Percentiles rank a stretch among this genome's conserved stretches.
phyloP scores from a whole-genome alignment of 2,113 vertebrate genomes.

The Pollimyrus isidori region DNA sequence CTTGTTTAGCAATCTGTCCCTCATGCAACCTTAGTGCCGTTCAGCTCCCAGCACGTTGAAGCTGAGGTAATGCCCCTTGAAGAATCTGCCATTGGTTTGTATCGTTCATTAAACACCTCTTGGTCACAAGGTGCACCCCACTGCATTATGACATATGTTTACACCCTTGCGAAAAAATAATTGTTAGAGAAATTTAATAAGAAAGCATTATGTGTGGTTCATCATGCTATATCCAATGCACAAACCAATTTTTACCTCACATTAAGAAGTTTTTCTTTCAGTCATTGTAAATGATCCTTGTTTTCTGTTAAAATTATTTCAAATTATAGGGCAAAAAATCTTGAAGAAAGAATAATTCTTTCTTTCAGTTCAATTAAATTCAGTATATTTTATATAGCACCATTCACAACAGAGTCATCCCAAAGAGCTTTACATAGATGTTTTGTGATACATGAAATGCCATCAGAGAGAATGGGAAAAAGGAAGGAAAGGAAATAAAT shows the following conservation, averaged over 20 bases:
- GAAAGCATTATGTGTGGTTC: background rate
- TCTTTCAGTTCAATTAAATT: background rate
- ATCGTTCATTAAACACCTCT: conserved; percentile 9
- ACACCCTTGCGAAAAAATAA: conserved; percentile 5
- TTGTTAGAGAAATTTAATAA: conserved; percentile 11
- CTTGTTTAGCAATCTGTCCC: background rate
- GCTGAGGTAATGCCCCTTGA: background rate
- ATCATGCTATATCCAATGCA: background rate
- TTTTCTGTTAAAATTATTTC: background rate
- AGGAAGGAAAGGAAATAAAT: too few species aligned
- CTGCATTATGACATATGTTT: conserved; percentile 3
- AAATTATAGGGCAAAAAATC: background rate
- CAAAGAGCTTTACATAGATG: too few species aligned
- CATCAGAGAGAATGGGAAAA: too few species aligned
- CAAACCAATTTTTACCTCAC: background rate
- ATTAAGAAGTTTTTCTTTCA: background rate
- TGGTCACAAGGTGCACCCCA: background rate
- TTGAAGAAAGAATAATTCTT: background rate
- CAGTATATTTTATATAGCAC: too few species aligned
- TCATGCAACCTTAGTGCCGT: background rate
- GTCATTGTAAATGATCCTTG: background rate
- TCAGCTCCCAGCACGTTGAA: background rate
- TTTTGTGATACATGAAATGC: too few species aligned
- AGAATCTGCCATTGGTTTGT: background rate
- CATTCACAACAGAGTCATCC: too few species aligned